Conservation (phyloP, 2,888 invertebrate genomes). For the Perithous albicinctus region DNA sequence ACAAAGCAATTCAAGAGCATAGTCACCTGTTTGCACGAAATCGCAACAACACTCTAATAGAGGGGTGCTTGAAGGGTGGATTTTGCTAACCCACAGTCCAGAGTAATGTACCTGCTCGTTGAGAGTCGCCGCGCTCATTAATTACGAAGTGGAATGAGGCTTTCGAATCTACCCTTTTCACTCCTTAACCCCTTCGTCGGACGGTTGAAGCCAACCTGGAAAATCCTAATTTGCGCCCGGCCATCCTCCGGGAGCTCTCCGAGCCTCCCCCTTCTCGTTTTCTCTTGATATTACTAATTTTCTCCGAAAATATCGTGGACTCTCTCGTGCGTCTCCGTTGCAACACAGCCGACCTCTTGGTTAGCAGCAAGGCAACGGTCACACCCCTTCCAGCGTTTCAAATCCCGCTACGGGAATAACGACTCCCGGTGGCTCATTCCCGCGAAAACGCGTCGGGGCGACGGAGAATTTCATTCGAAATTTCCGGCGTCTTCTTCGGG, state of each 20-base stretch:
- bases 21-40: conserved; percentile 21
- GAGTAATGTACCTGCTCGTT: conserved; percentile 74
- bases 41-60: neutral
- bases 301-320: conserved; percentile 64
- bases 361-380: conserved; percentile 15
- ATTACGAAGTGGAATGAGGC: conserved; percentile 69
- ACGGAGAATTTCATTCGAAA: conserved; percentile 58
- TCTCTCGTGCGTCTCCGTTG: conserved; percentile 17
- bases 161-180: conserved; percentile 60
- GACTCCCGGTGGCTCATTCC: conserved; percentile 56
- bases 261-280: conserved; percentile 28
- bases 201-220: conserved; percentile 65
- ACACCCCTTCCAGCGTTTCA: conserved; percentile 1
- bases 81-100: conserved; percentile 70
- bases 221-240: conserved; percentile 72
- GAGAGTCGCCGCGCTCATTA: conserved; percentile 74
- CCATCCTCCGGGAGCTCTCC: conserved; percentile 37
- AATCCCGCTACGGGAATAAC: conserved; percentile 59
- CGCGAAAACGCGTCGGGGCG: conserved; percentile 24
- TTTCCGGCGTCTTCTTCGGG: conserved; percentile 53
- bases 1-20: conserved; percentile 17
- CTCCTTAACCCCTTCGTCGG: conserved; percentile 47
- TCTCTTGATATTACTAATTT: conserved; percentile 72
- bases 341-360: conserved; percentile 33
- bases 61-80: conserved; percentile 7